Conservation (phyloP, 2,888 invertebrate genomes). For the Drosophila macrospina region DNA sequence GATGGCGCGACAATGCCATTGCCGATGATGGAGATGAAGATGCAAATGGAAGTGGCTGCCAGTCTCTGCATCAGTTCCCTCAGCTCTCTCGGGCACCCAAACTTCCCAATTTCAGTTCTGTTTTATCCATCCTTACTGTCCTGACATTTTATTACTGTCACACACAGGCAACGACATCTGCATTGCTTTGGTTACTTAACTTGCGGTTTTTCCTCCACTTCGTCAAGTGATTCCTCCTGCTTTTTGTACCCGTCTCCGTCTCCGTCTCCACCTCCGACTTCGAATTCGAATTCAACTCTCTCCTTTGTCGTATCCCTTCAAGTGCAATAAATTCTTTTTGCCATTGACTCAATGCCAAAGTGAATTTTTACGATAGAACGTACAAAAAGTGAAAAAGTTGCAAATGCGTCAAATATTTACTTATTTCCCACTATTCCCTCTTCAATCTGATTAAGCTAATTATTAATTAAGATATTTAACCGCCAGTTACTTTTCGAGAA, state of each 20-base stretch:
- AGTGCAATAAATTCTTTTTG: constrained; percentile 60
- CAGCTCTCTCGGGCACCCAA: not conserved
- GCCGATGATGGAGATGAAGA: constrained; percentile 62
- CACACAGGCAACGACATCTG: constrained; percentile 24
- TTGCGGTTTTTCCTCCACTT: constrained; percentile 32
- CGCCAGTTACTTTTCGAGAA: no score
- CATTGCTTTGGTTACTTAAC: constrained; percentile 48
- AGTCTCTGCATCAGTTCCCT: constrained; percentile 2
- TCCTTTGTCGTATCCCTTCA: constrained; percentile 15
- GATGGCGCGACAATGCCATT: constrained; percentile 71
- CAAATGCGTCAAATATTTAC: constrained; percentile 21
- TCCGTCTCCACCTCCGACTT: not conserved
- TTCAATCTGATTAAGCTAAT: constrained; percentile 11
- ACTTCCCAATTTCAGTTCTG: not conserved
- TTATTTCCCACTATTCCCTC: not conserved
- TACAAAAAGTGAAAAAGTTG: constrained; percentile 19
- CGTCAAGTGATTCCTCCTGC: constrained; percentile 36
- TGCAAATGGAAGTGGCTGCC: constrained; percentile 51
- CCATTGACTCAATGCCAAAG: constrained; percentile 52
- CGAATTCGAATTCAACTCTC: no score
- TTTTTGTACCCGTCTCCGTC: constrained; percentile 8
- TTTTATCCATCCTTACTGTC: constrained; percentile 43
- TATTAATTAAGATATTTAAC: constrained; percentile 52
- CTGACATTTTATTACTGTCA: constrained; percentile 73
- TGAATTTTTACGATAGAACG: constrained; percentile 54